A percentile compares a stretch with the other conserved stretches of the same genome.
Conservation (phyloP, 2,113 vertebrate species). For the Peromyscus leucopus region DNA sequence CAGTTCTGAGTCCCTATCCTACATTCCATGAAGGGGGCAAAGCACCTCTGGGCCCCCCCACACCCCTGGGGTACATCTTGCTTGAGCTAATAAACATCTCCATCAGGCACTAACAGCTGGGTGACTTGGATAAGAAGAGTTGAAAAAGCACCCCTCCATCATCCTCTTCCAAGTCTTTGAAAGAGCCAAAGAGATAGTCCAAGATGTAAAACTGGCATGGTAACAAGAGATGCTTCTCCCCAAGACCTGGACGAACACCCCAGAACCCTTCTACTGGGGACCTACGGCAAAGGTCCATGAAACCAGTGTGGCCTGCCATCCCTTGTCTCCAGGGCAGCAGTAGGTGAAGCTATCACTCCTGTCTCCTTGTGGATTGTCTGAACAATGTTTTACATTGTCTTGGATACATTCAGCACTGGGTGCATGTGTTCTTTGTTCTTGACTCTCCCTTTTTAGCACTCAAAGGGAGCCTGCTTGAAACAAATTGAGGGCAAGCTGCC, state of each 20-base stretch:
- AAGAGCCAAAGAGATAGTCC: background rate
- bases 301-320: fast-evolving
- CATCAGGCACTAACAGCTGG: no score
- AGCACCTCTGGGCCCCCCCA: background rate
- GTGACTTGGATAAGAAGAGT: background rate
- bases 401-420: conserved; percentile 17
- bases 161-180: background rate
- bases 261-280: fast-evolving
- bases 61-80: fast-evolving
- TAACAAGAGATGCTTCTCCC: background rate
- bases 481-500: conserved; percentile 17
- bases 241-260: fast-evolving
- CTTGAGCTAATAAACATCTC: background rate
- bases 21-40: no score
- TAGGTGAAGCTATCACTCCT: fast-evolving
- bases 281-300: fast-evolving
- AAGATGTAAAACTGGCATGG: background rate
- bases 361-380: background rate
- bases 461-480: conserved; percentile 53
- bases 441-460: background rate
- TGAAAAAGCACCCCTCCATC: background rate
- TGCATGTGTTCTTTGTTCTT: conserved; percentile 42
- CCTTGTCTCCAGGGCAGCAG: fast-evolving
- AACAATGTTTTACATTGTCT: background rate
- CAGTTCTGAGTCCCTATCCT: fast-evolving